phyloP scores from a whole-genome alignment of 2,113 vertebrate species.

The Tychaedon coryphoeus region DNA sequence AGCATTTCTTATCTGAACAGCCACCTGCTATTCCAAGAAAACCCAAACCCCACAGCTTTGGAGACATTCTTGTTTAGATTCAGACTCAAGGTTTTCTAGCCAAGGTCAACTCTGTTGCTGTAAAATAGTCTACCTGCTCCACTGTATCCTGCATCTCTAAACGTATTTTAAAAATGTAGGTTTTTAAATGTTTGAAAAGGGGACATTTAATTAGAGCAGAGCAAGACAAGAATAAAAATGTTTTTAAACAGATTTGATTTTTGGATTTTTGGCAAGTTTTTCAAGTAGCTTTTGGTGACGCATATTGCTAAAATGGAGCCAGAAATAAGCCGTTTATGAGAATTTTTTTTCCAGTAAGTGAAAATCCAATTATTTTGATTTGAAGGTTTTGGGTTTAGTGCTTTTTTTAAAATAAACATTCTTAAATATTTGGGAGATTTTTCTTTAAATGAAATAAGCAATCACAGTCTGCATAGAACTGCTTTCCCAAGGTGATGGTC shows the following conservation, averaged over 20 bases:
- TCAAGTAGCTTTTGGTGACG: neutral
- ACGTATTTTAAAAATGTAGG: neutral
- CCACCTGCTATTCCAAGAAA: constrained; percentile 48
- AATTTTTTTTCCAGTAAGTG: neutral
- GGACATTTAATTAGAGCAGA: neutral
- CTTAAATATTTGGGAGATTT: neutral
- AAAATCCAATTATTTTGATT: neutral
- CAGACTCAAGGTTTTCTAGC: neutral
- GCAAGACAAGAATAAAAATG: neutral
- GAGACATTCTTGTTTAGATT: constrained; percentile 15
- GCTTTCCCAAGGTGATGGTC: neutral
- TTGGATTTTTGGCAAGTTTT: neutral
- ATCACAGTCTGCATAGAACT: neutral
- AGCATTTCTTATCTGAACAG: constrained; percentile 48
- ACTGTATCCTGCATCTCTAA: neutral
- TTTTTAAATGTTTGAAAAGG: neutral
- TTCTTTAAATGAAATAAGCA: neutral
- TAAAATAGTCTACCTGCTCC: neutral
- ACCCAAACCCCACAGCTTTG: neutral
- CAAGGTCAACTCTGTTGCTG: neutral
- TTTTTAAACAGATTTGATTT: neutral
- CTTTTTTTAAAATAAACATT: neutral
- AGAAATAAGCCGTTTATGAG: neutral
- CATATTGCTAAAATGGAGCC: neutral
- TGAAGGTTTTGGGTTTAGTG: neutral